A percentile compares a stretch with the other conserved stretches of the same genome.
phyloP scores from a whole-genome alignment of 2,113 vertebrate genomes.

The Tragulus kanchil region DNA sequence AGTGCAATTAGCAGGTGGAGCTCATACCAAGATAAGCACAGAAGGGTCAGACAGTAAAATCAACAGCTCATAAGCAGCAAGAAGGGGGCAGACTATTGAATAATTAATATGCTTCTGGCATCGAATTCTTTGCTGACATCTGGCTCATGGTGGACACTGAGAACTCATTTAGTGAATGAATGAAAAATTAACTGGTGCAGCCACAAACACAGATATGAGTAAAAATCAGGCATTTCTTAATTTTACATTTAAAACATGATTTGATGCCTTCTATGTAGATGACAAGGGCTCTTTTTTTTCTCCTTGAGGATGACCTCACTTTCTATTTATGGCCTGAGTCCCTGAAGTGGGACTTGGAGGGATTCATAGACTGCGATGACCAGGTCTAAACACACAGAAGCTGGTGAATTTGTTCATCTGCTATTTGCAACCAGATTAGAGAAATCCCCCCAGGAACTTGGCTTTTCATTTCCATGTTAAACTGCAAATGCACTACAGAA shows the following conservation, averaged over 20 bases:
- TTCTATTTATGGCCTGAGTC: conserved; percentile 17
- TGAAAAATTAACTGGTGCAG: not conserved
- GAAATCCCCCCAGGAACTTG: conserved; percentile 45
- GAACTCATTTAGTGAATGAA: not conserved
- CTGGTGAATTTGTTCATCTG: conserved; percentile 36
- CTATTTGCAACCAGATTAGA: conserved; percentile 73
- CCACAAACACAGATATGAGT: not conserved
- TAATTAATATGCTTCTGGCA: not conserved
- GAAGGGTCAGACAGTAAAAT: no score
- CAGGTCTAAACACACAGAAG: conserved; percentile 11
- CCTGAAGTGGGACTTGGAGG: conserved; percentile 28
- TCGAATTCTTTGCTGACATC: not conserved
- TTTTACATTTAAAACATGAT: not conserved
- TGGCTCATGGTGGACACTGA: not conserved
- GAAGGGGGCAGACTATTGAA: no score
- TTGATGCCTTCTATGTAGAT: not conserved
- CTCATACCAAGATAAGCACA: no score
- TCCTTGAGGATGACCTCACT: conserved; percentile 40
- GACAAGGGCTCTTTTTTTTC: not conserved
- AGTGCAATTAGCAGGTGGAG: no score
- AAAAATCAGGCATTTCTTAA: not conserved
- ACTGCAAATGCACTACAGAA: conserved; percentile 43
- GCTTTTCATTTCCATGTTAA: conserved; percentile 69
- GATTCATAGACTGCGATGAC: conserved; percentile 32
- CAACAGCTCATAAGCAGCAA: no score